phyloP scores from a whole-genome alignment of 1,140 invertebrate species.

The Acromyrmex echinatior region DNA sequence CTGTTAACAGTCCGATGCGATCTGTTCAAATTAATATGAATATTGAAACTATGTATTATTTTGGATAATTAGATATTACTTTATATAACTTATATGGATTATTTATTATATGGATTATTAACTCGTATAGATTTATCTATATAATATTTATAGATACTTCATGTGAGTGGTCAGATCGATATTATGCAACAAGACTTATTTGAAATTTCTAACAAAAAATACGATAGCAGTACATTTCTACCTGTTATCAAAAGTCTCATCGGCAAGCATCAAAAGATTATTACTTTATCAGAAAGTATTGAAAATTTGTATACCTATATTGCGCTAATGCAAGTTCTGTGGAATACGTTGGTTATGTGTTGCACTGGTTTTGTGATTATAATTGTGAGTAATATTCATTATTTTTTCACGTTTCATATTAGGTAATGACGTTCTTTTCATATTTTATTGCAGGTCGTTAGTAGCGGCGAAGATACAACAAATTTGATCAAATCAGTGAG shows the following conservation, averaged over 20 bases:
- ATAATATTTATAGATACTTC: slow-evolving; percentile 55
- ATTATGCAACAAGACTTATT: slow-evolving; percentile 57
- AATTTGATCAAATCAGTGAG: slow-evolving; percentile 33
- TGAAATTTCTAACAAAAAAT: neutral
- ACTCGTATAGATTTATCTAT: neutral
- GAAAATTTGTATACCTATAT: slow-evolving; percentile 63
- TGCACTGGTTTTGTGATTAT: slow-evolving; percentile 64
- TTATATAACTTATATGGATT: neutral
- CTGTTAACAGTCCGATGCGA: neutral
- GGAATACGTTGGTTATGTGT: slow-evolving; percentile 66
- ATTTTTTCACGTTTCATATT: neutral
- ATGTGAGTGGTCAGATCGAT: slow-evolving; percentile 63
- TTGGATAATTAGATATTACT: neutral
- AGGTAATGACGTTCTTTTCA: neutral
- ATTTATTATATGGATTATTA: neutral
- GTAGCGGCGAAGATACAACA: neutral
- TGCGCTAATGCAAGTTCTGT: slow-evolving; percentile 58
- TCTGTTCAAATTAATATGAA: neutral
- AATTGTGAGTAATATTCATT: slow-evolving; percentile 50
- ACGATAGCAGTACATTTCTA: slow-evolving; percentile 17
- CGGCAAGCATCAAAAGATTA: slow-evolving; percentile 59
- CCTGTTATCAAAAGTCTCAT: neutral
- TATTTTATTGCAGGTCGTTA: slow-evolving; percentile 8
- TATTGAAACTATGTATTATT: neutral
- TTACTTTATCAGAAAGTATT: slow-evolving; percentile 54